A percentile compares a stretch with the other conserved stretches of the same genome.
Conservation (phyloP, 1,140 invertebrate genomes). For the Cydia strobilella region DNA sequence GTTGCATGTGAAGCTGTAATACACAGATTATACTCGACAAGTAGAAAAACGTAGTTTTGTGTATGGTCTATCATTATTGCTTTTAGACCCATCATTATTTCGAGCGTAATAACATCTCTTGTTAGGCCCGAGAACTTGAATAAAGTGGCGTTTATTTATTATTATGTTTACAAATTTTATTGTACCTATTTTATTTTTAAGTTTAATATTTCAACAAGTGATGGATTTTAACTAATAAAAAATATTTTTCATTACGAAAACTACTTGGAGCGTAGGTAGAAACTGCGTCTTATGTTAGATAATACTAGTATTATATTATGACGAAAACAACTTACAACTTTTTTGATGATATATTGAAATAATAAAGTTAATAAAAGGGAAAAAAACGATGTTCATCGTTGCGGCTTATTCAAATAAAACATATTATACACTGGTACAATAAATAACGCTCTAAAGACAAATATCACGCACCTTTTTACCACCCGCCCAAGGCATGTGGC, state of each 20-base stretch:
- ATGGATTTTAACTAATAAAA: neutral
- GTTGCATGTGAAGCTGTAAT: too few relatives aligned
- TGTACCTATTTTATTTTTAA: constrained; percentile 1
- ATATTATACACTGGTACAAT: constrained; percentile 48
- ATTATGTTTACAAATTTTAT: neutral
- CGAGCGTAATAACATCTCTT: constrained; percentile 21
- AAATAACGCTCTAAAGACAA: constrained; percentile 54
- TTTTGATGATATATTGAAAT: too few relatives aligned
- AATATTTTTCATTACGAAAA: neutral
- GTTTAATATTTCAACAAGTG: neutral
- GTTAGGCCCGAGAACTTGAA: neutral
- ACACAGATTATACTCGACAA: too few relatives aligned
- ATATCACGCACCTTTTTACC: constrained; percentile 70
- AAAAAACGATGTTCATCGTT: neutral
- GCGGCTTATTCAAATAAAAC: constrained; percentile 46
- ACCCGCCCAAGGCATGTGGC: constrained; percentile 49
- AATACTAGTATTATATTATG: too few relatives aligned
- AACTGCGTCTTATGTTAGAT: too few relatives aligned
- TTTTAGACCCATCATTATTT: constrained; percentile 14
- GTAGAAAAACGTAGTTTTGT: neutral
- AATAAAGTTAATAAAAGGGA: neutral
- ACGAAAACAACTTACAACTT: too few relatives aligned
- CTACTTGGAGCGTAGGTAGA: too few relatives aligned
- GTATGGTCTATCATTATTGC: constrained; percentile 7
- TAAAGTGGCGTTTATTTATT: constrained; percentile 18